Percentiles rank a stretch among this genome's conserved stretches.
These are phyloP conservation scores for Caracal caracal DNA, from an alignment of 2,113 vertebrate species.

Conservation along the genomic window DNA sequence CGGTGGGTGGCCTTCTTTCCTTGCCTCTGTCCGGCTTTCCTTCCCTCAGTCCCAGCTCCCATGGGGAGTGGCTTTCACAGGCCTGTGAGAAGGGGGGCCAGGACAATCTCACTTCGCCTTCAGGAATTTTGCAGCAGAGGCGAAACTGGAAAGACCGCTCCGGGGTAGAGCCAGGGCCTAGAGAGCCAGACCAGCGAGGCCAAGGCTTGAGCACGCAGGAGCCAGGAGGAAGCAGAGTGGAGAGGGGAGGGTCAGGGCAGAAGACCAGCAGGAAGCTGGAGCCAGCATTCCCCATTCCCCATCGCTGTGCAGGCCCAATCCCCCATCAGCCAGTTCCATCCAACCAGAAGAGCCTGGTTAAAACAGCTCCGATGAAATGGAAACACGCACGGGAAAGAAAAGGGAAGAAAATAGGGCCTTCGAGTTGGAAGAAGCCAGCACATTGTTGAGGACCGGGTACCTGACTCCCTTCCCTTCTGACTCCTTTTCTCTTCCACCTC, in stretches of 20 bases:
- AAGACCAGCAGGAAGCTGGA: background rate
- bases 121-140: background rate
- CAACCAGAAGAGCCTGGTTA: background rate
- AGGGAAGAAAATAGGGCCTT: background rate
- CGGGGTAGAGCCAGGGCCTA: background rate
- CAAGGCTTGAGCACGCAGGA: accelerated
- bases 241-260: too few relatives aligned
- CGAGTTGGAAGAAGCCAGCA: background rate
- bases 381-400: background rate
- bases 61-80: background rate
- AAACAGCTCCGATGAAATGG: background rate
- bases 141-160: background rate
- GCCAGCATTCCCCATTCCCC: accelerated
- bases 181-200: too few relatives aligned
- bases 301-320: accelerated
- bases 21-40: background rate
- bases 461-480: too few relatives aligned
- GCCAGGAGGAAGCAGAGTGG: background rate
- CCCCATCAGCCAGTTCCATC: accelerated
- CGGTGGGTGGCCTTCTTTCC: background rate
- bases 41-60: background rate
- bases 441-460: accelerated
- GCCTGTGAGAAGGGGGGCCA: background rate
- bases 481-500: background rate
- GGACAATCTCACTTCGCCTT: background rate